A percentile compares a stretch with the other conserved stretches of the same genome.
Conservation (phyloP, 2,888 invertebrate genomes). For the Auanema sp. region DNA sequence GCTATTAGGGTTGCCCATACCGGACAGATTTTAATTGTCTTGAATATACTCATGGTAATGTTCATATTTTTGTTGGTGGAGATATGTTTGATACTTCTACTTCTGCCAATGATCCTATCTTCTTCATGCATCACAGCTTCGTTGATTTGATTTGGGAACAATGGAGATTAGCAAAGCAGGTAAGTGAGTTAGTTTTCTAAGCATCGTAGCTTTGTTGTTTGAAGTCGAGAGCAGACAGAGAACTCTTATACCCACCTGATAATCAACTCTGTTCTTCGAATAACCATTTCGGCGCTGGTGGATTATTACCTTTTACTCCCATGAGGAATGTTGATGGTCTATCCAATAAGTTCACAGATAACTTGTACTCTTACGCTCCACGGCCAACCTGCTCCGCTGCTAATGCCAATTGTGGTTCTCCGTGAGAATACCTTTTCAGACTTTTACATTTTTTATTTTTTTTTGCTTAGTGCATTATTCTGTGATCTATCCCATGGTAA, state of each 20-base stretch:
- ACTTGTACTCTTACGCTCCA: slow-evolving; percentile 52
- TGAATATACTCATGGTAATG: slow-evolving; percentile 56
- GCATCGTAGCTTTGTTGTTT: slow-evolving; percentile 6
- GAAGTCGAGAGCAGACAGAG: slow-evolving; percentile 40
- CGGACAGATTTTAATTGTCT: slow-evolving; percentile 45
- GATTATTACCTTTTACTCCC: slow-evolving; percentile 52
- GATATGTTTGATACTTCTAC: slow-evolving; percentile 61
- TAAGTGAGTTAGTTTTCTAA: too few relatives aligned
- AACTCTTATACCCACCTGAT: slow-evolving; percentile 47
- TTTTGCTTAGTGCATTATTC: slow-evolving; percentile 46
- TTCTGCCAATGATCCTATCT: slow-evolving; percentile 65
- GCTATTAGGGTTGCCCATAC: slow-evolving; percentile 28
- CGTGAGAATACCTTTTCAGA: slow-evolving; percentile 19
- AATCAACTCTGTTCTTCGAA: slow-evolving; percentile 38
- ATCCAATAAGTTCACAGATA: slow-evolving; percentile 54
- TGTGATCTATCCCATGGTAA: slow-evolving; percentile 51
- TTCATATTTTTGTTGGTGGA: slow-evolving; percentile 64
- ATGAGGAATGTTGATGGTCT: slow-evolving; percentile 55
- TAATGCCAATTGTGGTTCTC: slow-evolving; percentile 36
- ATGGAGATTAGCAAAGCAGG: slow-evolving; percentile 46
- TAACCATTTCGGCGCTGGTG: slow-evolving; percentile 43
- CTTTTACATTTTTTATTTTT: not conserved
- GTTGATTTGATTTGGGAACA: slow-evolving; percentile 65
- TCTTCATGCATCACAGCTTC: slow-evolving; percentile 64
- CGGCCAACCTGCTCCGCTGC: slow-evolving; percentile 47